phyloP scores from a whole-genome alignment of 2,888 invertebrate genomes.

The Aleiodes alternator region DNA sequence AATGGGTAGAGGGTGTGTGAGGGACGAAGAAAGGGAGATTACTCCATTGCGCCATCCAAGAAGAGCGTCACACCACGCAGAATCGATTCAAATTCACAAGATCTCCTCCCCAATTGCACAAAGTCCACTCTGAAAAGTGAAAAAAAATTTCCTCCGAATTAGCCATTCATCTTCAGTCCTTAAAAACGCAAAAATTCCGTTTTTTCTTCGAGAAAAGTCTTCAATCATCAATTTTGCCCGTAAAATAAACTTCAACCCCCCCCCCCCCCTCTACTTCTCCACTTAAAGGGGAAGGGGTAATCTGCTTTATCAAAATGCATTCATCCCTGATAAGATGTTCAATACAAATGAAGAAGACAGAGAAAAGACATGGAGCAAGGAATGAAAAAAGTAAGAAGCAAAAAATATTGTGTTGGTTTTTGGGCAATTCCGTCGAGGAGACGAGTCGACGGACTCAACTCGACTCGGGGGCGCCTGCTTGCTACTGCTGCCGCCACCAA shows the following conservation, averaged over 20 bases:
- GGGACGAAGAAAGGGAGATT: conserved; percentile 50
- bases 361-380: neutral
- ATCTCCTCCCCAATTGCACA: too few relatives aligned
- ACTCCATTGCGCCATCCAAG: conserved; percentile 51
- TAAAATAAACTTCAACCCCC: too few relatives aligned
- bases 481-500: conserved; percentile 76
- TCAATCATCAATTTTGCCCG: neutral
- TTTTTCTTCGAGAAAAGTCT: neutral
- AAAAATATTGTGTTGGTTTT: neutral
- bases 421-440: conserved; percentile 45
- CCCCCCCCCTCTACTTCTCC: too few relatives aligned
- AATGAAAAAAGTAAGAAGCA: neutral
- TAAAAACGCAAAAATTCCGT: neutral
- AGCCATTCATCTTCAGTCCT: neutral
- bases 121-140: neutral
- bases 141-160: neutral
- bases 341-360: neutral
- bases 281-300: too few relatives aligned
- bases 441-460: conserved; percentile 66
- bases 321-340: neutral
- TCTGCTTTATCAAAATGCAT: neutral
- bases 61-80: conserved; percentile 8
- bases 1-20: neutral
- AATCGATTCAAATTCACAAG: conserved; percentile 14
- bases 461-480: conserved; percentile 76